A percentile compares a stretch with the other conserved stretches of the same genome.
Evolutionary conservation across 1,140 invertebrate genomes (phyloP).

Genomic region (Bombyx mori): DNA sequence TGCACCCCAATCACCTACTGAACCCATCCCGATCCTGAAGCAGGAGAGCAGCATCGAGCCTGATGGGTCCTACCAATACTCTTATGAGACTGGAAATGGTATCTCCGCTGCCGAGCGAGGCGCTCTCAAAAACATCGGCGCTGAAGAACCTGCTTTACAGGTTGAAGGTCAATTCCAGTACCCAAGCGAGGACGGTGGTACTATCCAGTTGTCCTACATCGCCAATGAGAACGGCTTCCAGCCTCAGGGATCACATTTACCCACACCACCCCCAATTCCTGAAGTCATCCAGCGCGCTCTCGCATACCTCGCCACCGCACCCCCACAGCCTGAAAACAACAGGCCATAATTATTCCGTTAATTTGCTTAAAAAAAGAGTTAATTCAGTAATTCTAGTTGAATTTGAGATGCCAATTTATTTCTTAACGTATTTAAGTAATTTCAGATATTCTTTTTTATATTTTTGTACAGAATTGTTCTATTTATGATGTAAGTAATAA

Average conservation of each 20-base stretch:
- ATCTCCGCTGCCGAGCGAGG: conserved; percentile 71
- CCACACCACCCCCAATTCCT: conserved; percentile 78
- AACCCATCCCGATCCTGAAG: conserved; percentile 74
- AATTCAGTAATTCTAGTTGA: too few species aligned
- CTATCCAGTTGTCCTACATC: conserved; percentile 77
- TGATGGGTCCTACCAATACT: conserved; percentile 78
- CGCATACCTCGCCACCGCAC: conserved; percentile 56
- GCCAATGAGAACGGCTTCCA: conserved; percentile 74
- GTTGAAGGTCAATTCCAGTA: conserved; percentile 75
- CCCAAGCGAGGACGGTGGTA: conserved; percentile 70
- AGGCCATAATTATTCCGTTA: too few species aligned
- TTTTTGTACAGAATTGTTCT: conserved; percentile 15
- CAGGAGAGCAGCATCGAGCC: conserved; percentile 76
- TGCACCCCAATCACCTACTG: conserved; percentile 64
- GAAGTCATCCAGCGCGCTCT: conserved; percentile 75
- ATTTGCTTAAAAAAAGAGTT: too few species aligned
- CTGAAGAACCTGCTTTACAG: conserved; percentile 58
- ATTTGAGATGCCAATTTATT: too few species aligned
- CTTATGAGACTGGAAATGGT: conserved; percentile 74
- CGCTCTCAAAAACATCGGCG: conserved; percentile 63
- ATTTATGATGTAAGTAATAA: conserved; percentile 7
- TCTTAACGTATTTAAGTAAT: too few species aligned
- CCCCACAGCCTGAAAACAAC: conserved; percentile 31
- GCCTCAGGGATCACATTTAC: conserved; percentile 73
- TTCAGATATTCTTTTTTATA: not conserved